phyloP scores from a whole-genome alignment of 2,113 vertebrate genomes.

The human (Homo sapiens) region GRCh38 chr2:120440001-120440500 shows the following conservation, averaged over 20 bases:
- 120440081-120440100: background rate
- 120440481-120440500: background rate
- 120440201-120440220: background rate
- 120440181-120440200: background rate
- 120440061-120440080: background rate
- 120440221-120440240: background rate
- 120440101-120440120: background rate
- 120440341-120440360: background rate
- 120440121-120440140: background rate
- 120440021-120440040: background rate
- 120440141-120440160: background rate
- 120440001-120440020: background rate
- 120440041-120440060: background rate
- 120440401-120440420: background rate
- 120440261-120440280: background rate
- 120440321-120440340: background rate
- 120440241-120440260: background rate
- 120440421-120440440: background rate
- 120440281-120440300: background rate
- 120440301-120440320: background rate
- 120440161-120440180: background rate
- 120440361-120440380: background rate
- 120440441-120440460: background rate
- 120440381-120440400: background rate
- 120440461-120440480: background rate